A percentile compares a stretch with the other conserved stretches of the same genome.
Evolutionary conservation across 2,113 vertebrate species (phyloP).

Genomic region (Mohoua ochrocephala): DNA sequence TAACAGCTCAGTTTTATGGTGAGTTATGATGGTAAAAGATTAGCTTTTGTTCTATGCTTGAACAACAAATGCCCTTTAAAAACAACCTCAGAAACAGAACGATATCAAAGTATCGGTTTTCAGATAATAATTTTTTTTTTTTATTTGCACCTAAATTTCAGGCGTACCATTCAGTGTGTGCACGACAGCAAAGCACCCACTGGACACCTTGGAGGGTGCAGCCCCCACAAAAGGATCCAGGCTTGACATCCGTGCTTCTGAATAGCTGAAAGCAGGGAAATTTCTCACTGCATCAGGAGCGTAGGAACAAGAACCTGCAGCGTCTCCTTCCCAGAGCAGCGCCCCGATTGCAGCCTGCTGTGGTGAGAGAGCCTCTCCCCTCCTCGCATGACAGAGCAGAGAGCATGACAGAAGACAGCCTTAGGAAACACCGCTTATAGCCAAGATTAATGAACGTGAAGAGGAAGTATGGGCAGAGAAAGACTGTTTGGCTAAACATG

Average conservation of each 20-base stretch:
- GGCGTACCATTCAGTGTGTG: background rate
- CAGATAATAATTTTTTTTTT: background rate
- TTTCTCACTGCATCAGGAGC: background rate
- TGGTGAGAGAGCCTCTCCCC: background rate
- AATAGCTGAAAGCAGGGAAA: background rate
- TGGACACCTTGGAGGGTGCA: background rate
- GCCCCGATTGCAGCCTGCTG: background rate
- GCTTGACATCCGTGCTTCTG: background rate
- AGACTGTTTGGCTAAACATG: background rate
- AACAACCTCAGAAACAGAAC: background rate
- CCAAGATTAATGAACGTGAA: background rate
- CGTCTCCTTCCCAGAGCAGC: background rate
- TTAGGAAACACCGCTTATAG: background rate
- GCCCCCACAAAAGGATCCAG: background rate
- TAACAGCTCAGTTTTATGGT: background rate
- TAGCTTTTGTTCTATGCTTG: background rate
- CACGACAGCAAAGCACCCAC: background rate
- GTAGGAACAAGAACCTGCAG: background rate
- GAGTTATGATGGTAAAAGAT: background rate
- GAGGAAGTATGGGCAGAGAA: background rate
- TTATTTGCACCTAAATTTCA: background rate
- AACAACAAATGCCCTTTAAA: background rate
- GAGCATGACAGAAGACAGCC: background rate
- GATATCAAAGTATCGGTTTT: background rate
- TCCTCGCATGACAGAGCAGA: background rate